Base-by-base conservation (phyloP, 2,888 invertebrate species). In the Chrysolina haemoptera region DNA sequence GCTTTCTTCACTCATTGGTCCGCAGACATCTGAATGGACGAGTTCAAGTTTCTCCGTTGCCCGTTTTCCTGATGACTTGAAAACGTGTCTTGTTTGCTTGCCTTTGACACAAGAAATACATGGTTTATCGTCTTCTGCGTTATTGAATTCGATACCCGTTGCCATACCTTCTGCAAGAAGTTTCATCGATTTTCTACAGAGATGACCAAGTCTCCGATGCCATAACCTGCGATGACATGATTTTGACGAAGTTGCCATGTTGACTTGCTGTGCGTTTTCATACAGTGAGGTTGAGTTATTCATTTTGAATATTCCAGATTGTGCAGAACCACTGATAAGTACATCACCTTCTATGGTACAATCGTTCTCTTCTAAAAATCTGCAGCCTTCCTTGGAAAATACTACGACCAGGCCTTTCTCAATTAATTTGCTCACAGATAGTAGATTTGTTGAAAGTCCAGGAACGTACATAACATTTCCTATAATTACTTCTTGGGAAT, bases 11-110 rank as follows among this genome's bases (percentile, higher is more conserved):
- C 14, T 2, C 67, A 67, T 67, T 10, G 67, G 67, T 11, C 48
- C 50, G n/a, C 9, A 67, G 4, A 67, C 11, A 43, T 67, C 46
- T 22, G 67, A 35, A 53, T 67, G 53, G 14, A 67, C 50, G 48
- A 48, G 48, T 18, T 66, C 66, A 46, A 66, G 40, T 18, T 48
- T 20, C 11, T 66, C 50, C 22, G 12, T 62, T 22, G 18, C 18
- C 14, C 14, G 10, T 43, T 43, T 43, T 43, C 43, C 43, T 43
- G 43, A 43, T 43, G 43, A 14, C 14, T 43, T 43, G 43, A 43
- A 43, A 43, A 43, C 2, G 10, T 43, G 43, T 14, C 43, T 43
- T 43, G 43, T 43, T 12, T 43, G 43, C 12, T 43, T 43, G 10
- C 43, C 14, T 43, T 8, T 43, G 43, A 43, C 14, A 43, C 43